A percentile compares a stretch with the other conserved stretches of the same genome.
Conservation (phyloP, 2,888 invertebrate genomes). For the Ormyrus pomaceus region DNA sequence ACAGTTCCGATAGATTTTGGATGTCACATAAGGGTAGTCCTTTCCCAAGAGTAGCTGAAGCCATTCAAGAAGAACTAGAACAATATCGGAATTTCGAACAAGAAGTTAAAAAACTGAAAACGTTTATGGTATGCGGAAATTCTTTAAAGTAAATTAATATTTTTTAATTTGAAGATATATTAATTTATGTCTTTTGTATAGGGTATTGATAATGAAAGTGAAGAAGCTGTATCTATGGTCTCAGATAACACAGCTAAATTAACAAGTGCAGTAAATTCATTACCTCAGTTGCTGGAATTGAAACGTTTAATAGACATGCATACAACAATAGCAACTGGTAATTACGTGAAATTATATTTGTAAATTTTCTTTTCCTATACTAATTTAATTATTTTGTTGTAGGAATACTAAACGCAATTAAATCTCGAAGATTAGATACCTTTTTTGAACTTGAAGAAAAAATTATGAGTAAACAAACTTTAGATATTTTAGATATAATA, state of each 20-base stretch:
- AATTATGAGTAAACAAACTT: conserved; percentile 91
- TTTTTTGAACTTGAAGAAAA: conserved; percentile 99
- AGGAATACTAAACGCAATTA: conserved; percentile 89
- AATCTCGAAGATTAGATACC: conserved; percentile 93
- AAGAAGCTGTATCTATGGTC: conserved; percentile 89
- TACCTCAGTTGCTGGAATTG: conserved; percentile 97
- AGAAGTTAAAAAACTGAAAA: conserved; percentile 96
- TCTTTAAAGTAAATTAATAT: not conserved
- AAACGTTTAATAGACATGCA: conserved; percentile 99
- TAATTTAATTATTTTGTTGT: conserved; percentile 53
- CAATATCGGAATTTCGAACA: conserved; percentile 95
- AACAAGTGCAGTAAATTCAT: conserved; percentile 95
- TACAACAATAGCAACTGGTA: conserved; percentile 96
- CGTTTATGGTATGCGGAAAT: conserved; percentile 83
- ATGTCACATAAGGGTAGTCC: conserved; percentile 94
- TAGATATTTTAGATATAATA: conserved; percentile 92
- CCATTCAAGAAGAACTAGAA: conserved; percentile 98
- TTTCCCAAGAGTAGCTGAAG: conserved; percentile 96
- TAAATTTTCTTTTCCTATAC: not conserved
- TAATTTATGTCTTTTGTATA: conserved; percentile 58
- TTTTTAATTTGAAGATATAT: not conserved
- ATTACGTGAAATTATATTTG: not conserved
- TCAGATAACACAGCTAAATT: conserved; percentile 95
- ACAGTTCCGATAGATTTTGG: conserved; percentile 95
- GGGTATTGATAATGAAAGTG: conserved; percentile 92